Evolutionary conservation across 2,888 invertebrate species (phyloP), one percentile per base, ranked within the genome.

Genomic region (Amphiduros pacificus): DNA sequence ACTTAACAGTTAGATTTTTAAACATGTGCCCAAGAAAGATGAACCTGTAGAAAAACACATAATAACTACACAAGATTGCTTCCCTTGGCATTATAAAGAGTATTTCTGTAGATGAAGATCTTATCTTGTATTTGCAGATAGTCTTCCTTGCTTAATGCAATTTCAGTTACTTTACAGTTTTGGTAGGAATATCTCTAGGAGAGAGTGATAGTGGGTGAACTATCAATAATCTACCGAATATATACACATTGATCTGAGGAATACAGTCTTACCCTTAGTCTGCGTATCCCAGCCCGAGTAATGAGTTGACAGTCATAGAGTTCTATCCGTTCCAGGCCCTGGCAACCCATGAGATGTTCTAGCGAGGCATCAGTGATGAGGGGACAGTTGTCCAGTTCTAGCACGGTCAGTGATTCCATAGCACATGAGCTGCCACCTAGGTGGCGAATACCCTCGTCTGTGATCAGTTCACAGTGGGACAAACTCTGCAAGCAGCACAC

Each of bases 301-400:
- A 99, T 97, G 77, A 96, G 89, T 86, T 98, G 98, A 85, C 99
- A 99, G 86, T 99, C 99, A 84, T 98, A 99, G 62, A 99, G 87
- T 84, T 98, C 99, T 74, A 99, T 94, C 68, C 97, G 89, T 85
- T 96, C 93, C 76, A 99, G 87, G 84, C 94, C 93, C 85, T 94
- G 93, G 85, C 96, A 97, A 63, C 93, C 91, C 71, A 89, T 90
- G 74, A 99, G 88, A 85, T 97, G 94, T 81, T 97, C 97, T 74
- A 99, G 85, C 55, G 97, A 93, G 22, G 91, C 91, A 85, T 99
- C 99, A 2, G 98, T 97, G 77, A 99, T 92, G 67, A 97, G 86
- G 2, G 99, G 99, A 84, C 99, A 99, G 85, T 99, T 99, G 85
- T 99, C 99, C 74, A 99, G 86, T 83, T 99, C 99, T 59, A 99